Conservation (phyloP, 2,888 invertebrate genomes). For the Tolmerus cingulatus region DNA sequence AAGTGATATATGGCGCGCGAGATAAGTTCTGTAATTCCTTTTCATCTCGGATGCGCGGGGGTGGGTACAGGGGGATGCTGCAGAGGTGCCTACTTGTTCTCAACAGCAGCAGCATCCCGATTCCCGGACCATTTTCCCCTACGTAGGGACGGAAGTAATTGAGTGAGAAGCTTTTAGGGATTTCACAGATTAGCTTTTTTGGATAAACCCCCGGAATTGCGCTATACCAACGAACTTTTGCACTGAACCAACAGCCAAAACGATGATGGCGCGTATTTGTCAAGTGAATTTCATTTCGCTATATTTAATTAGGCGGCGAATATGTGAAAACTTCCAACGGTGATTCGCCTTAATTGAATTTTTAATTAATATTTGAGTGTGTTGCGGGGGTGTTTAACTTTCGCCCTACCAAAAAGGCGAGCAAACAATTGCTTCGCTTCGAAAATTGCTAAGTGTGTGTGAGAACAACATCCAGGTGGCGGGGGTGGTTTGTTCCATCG, state of each 20-base stretch:
- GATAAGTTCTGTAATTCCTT: constrained; percentile 34
- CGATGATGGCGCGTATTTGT: not conserved
- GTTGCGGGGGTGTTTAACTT: not conserved
- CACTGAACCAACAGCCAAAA: not conserved
- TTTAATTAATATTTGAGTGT: not conserved
- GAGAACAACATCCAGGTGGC: not conserved
- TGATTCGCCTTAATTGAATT: not conserved
- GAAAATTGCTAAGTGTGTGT: not conserved
- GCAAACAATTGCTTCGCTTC: not conserved
- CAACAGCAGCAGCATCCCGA: not conserved
- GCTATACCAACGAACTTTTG: not conserved
- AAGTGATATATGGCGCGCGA: constrained; percentile 29
- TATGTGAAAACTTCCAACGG: not conserved
- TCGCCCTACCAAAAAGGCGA: not conserved
- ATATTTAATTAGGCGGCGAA: not conserved
- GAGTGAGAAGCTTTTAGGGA: constrained; percentile 25
- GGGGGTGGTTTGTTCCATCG: not conserved
- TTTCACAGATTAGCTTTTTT: constrained; percentile 25
- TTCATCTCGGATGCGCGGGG: not conserved
- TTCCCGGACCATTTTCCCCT: not conserved
- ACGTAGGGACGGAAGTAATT: constrained; percentile 9
- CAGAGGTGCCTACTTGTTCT: not conserved
- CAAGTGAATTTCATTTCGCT: not conserved
- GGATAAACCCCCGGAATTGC: not conserved
- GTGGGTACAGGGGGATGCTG: not conserved